Conservation (phyloP, 2,888 invertebrate genomes). For the Ophioninae sp. region DNA sequence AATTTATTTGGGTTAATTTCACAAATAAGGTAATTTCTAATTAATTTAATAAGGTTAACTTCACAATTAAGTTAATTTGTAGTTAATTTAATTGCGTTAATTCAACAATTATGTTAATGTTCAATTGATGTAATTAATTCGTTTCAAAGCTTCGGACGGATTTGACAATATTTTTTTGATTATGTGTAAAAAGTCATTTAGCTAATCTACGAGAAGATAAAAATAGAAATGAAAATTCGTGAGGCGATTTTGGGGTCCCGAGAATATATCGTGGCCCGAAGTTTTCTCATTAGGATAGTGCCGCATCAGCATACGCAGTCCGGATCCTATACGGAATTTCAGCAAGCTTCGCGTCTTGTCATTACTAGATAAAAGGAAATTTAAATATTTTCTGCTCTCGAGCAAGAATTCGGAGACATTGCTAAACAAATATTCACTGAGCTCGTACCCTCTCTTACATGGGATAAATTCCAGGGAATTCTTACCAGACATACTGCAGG, state of each 20-base stretch:
- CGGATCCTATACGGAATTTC: background rate
- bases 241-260: background rate
- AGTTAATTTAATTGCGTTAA: no score
- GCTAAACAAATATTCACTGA: slow-evolving; percentile 62
- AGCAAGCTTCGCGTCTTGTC: background rate
- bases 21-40: no score
- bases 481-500: background rate
- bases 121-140: background rate
- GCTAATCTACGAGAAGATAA: background rate
- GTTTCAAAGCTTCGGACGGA: background rate
- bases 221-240: background rate
- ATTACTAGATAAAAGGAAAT: slow-evolving; percentile 18
- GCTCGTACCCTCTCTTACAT: background rate
- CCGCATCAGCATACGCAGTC: background rate
- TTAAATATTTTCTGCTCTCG: slow-evolving; percentile 33
- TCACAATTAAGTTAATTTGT: no score
- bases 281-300: background rate
- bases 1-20: no score
- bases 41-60: no score
- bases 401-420: slow-evolving; percentile 14
- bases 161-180: background rate
- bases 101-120: no score
- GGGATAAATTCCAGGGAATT: background rate
- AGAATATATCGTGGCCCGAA: background rate
- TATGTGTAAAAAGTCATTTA: background rate